A percentile compares a stretch with the other conserved stretches of the same genome.
Evolutionary conservation across 64 coral and sea anemone genomes (phyloP).

Genomic region (Stichodactyla helianthus): DNA sequence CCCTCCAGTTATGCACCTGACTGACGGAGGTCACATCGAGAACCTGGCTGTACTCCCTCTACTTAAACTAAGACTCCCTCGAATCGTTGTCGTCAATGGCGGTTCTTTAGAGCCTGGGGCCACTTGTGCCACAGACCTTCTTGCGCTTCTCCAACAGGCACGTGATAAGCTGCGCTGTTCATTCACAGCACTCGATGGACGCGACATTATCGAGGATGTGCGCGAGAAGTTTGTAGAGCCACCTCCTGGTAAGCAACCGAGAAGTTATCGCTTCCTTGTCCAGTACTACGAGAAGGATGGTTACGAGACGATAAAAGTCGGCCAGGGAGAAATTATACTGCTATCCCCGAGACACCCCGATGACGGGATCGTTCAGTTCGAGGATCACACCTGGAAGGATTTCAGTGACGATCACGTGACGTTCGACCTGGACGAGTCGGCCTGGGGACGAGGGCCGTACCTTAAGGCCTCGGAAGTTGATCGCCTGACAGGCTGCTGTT

Average conservation of each 20-base stretch:
- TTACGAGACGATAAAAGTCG: neutral
- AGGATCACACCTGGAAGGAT: slow-evolving; percentile 44
- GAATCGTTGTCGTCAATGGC: slow-evolving; percentile 49
- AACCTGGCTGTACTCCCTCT: slow-evolving; percentile 54
- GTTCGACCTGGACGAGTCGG: slow-evolving; percentile 28
- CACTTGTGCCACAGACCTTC: slow-evolving; percentile 5
- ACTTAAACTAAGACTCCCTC: slow-evolving; percentile 33
- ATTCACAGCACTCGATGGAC: slow-evolving; percentile 47
- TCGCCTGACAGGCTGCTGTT: slow-evolving; percentile 53
- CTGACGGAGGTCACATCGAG: slow-evolving; percentile 69
- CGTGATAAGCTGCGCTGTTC: slow-evolving; percentile 56
- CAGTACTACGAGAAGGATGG: slow-evolving; percentile 44
- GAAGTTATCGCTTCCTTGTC: slow-evolving; percentile 58
- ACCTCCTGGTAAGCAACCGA: slow-evolving; percentile 28
- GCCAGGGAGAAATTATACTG: slow-evolving; percentile 40
- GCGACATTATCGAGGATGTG: slow-evolving; percentile 49
- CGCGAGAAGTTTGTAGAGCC: slow-evolving; percentile 48
- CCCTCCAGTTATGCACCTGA: slow-evolving; percentile 60
- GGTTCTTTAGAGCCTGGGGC: neutral
- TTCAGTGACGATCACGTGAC: slow-evolving; percentile 37
- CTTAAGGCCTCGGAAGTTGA: slow-evolving; percentile 53
- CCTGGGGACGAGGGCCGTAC: slow-evolving; percentile 54
- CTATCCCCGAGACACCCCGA: slow-evolving; percentile 53
- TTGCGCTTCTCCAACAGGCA: slow-evolving; percentile 14
- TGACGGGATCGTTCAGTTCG: slow-evolving; percentile 6